Base-by-base conservation (phyloP, 1,140 invertebrate genomes). In the Aradophagus sp. region DNA sequence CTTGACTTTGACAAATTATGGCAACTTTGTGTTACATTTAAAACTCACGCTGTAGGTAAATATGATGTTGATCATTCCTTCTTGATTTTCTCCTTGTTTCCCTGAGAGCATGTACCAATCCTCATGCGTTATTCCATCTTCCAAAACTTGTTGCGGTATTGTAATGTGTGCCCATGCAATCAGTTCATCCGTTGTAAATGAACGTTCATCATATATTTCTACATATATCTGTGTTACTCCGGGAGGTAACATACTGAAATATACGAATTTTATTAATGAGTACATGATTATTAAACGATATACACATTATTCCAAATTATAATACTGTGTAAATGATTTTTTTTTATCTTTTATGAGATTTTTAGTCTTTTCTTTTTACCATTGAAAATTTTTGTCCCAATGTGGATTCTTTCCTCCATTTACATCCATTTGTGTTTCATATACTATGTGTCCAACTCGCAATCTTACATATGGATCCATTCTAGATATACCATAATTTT, bases 401-500 rank as follows among this genome's bases (percentile, higher is more conserved):
- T 91, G 88, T 11, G 97, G 97, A 83, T 93, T 96, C 84, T 97
- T 97, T n/a, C 95, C 96, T 41, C 96, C 97, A 87, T 95, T 98
- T 34, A 93, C 89, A 79, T 95, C 93, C 2, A 96, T 98, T 56
- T 95, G 95, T 0, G 97, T 98, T 87, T 99, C 97, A 86, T 97
- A 97, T 27, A 97, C 92, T 66, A 91, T 91, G 82, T 98, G 95
- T 1, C 96, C 97, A 26, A 99, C 90, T 73, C 95, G 88, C 35
- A 98, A 80, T 73, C 96, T 88, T n/a, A 95, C 95, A 84, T 98
- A 98, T 0, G 96, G 96, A 86, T 98, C 96, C 97, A 98, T 99
- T 63, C 94, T 89, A 1, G 95, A 95, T 68, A 99, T 87, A 23
- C 97, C 97, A 90, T 99, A 99, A 85, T 98, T 99, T 86, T 98